These are phyloP conservation scores for Lutjanus campechanus DNA, from an alignment of 2,797 vertebrate genomes.

Conservation along the genomic window DNA sequence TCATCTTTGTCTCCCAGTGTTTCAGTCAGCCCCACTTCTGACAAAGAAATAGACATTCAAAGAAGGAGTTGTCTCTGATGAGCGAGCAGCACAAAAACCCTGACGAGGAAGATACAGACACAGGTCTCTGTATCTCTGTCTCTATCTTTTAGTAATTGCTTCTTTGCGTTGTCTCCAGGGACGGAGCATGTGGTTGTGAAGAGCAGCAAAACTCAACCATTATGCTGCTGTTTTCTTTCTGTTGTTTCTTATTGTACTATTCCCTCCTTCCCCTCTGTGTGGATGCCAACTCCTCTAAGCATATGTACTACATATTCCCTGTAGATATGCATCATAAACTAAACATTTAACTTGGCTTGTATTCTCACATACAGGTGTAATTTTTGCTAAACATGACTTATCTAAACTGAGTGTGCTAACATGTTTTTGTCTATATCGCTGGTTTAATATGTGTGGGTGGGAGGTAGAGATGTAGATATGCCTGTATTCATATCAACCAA, in stretches of 20 bases:
- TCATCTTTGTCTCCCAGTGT: constrained; percentile 46
- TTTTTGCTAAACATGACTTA: background rate
- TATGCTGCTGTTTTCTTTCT: constrained; percentile 10
- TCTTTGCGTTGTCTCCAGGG: constrained; percentile 27
- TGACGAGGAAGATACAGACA: constrained; percentile 40
- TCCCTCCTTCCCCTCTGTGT: background rate
- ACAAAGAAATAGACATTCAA: constrained; percentile 44
- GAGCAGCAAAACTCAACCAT: constrained; percentile 38
- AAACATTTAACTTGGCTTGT: constrained; percentile 46
- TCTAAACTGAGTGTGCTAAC: background rate
- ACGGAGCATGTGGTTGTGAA: constrained; percentile 7
- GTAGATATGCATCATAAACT: constrained; percentile 26
- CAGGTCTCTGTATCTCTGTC: constrained; percentile 17
- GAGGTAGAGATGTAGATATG: background rate
- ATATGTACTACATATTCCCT: constrained; percentile 7
- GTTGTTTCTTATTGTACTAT: constrained; percentile 3
- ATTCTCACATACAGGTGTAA: background rate
- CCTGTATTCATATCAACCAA: background rate
- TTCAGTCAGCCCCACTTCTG: constrained; percentile 30
- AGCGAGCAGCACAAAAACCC: constrained; percentile 25
- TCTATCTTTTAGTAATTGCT: constrained; percentile 32
- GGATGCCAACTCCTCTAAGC: constrained; percentile 19
- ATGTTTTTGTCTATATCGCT: background rate
- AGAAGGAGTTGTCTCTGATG: constrained; percentile 34
- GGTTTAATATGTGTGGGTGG: background rate